These are phyloP conservation scores for Azorinus chamasolen DNA, from an alignment of 2,888 invertebrate species.

Conservation along the genomic window DNA sequence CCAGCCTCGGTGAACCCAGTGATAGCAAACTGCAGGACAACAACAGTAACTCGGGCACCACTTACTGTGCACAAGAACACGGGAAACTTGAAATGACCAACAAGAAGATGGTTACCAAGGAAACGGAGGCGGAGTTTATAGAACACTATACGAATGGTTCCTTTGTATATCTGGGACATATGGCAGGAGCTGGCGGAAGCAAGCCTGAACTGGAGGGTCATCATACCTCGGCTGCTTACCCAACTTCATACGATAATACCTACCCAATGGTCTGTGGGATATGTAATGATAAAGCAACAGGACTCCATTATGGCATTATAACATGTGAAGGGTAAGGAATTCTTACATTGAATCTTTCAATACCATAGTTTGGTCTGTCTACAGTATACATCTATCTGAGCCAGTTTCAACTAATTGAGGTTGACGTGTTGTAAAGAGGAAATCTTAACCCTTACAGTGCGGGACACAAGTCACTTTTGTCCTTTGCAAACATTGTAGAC, in stretches of 20 bases:
- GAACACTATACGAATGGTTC: slow-evolving; percentile 78
- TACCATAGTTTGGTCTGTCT: too few species aligned
- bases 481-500: too few species aligned
- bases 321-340: slow-evolving; percentile 96
- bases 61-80: neutral
- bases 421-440: too few species aligned
- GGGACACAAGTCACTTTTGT: too few species aligned
- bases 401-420: too few species aligned
- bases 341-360: too few species aligned
- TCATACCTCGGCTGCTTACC: neutral
- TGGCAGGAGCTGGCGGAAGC: slow-evolving; percentile 38
- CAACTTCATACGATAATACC: slow-evolving; percentile 89
- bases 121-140: slow-evolving; percentile 73
- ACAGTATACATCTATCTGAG: too few species aligned
- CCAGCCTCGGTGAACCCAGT: neutral
- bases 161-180: slow-evolving; percentile 77
- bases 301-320: slow-evolving; percentile 99
- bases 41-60: neutral
- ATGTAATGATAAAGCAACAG: slow-evolving; percentile 99
- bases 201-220: neutral
- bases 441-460: too few species aligned
- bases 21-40: neutral
- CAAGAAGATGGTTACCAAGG: slow-evolving; percentile 38
- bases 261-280: slow-evolving; percentile 89
- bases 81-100: neutral